These are phyloP conservation scores for Drepana arcuata DNA, from an alignment of 1,140 invertebrate species.

Conservation along the genomic window DNA sequence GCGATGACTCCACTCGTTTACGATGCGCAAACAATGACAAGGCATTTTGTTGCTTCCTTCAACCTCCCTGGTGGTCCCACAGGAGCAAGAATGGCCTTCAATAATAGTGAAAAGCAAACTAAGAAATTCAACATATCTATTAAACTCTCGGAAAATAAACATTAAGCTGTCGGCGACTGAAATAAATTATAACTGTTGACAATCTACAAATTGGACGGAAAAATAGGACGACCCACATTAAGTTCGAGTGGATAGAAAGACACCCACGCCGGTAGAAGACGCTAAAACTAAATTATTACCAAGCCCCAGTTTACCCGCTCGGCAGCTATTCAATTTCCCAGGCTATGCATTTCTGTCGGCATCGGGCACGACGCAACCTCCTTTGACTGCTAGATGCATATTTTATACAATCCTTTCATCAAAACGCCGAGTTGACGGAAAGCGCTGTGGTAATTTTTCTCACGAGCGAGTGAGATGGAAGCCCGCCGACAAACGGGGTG, in stretches of 20 bases:
- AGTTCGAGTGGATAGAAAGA: slow-evolving; percentile 12
- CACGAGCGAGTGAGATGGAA: slow-evolving; percentile 44
- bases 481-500: slow-evolving; percentile 59
- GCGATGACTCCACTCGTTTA: slow-evolving; percentile 21
- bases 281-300: slow-evolving; percentile 57
- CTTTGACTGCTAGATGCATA: slow-evolving; percentile 58
- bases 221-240: slow-evolving; percentile 23
- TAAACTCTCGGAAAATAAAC: too few species aligned
- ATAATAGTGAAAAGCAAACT: too few species aligned
- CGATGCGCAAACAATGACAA: slow-evolving; percentile 35
- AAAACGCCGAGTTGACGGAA: slow-evolving; percentile 44
- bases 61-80: too few species aligned
- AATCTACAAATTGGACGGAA: slow-evolving; percentile 16
- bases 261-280: slow-evolving; percentile 22
- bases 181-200: slow-evolving; percentile 1
- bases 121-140: too few species aligned
- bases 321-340: slow-evolving; percentile 60
- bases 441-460: slow-evolving; percentile 53
- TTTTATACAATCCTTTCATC: slow-evolving; percentile 68
- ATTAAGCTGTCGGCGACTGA: slow-evolving; percentile 7
- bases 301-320: slow-evolving; percentile 37
- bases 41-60: too few species aligned
- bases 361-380: slow-evolving; percentile 26
- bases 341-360: slow-evolving; percentile 58
- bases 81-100: too few species aligned